phyloP scores from a whole-genome alignment of 2,113 vertebrate genomes.

The Sinocyclocheilus maitianheensis region DNA sequence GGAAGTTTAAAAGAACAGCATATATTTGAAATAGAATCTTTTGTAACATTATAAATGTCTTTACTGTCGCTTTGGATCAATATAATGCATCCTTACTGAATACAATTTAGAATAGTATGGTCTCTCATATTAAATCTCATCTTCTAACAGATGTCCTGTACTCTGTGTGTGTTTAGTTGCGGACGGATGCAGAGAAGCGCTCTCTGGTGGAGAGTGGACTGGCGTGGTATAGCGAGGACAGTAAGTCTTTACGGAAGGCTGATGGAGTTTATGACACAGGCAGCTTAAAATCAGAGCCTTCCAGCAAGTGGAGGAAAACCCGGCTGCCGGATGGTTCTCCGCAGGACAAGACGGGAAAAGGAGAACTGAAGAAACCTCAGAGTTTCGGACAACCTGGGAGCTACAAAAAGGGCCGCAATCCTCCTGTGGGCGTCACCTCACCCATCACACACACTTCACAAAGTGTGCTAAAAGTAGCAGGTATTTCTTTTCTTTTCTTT shows the following conservation, averaged over 20 bases:
- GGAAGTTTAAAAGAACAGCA: too few species aligned
- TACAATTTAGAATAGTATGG: not conserved
- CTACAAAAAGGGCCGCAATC: constrained; percentile 88
- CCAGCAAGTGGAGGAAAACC: constrained; percentile 90
- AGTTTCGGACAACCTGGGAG: constrained; percentile 82
- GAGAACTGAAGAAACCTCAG: constrained; percentile 86
- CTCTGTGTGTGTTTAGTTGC: constrained; percentile 76
- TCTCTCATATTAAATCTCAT: not conserved
- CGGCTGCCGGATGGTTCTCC: constrained; percentile 73
- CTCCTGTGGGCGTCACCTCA: constrained; percentile 90
- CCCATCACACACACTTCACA: constrained; percentile 95
- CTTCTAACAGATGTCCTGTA: too few species aligned
- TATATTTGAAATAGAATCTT: too few species aligned
- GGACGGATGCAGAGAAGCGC: constrained; percentile 96
- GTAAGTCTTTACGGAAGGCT: constrained; percentile 81
- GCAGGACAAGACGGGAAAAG: constrained; percentile 76
- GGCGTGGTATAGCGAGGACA: constrained; percentile 94
- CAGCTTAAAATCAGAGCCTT: constrained; percentile 90
- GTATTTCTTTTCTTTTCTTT: constrained; percentile 60
- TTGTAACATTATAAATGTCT: too few species aligned
- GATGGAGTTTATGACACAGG: constrained; percentile 86
- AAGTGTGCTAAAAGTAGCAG: constrained; percentile 89
- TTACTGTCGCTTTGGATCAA: too few species aligned
- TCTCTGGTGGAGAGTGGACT: constrained; percentile 92
- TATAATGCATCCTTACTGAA: not conserved